A percentile compares a stretch with the other conserved stretches of the same genome.
Evolutionary conservation across 30 jellyfish, hydroid and myxozoan genomes (phyloP).

Genomic region (Pseudorhiza aurosa): DNA sequence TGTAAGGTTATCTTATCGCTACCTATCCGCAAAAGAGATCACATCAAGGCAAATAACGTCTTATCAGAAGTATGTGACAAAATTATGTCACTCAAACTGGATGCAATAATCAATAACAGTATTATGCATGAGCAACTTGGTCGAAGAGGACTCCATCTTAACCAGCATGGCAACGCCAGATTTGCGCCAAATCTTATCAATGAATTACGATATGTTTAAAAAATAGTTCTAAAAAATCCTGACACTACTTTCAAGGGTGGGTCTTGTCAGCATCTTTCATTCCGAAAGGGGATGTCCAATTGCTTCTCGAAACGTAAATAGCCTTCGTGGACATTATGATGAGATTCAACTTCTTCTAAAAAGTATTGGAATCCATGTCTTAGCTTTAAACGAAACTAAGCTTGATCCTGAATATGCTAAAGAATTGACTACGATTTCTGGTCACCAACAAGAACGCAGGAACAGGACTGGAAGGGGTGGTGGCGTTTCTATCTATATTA

Average conservation of each 20-base stretch:
- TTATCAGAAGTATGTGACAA: background rate
- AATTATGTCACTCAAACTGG: background rate
- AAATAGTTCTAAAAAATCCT: background rate
- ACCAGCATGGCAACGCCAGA: slow-evolving; percentile 9
- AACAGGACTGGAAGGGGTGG: slow-evolving; percentile 19
- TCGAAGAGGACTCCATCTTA: slow-evolving; percentile 21
- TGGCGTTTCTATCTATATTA: slow-evolving; percentile 24
- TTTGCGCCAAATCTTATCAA: slow-evolving; percentile 1
- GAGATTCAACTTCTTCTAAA: slow-evolving; percentile 8
- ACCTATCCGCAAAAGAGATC: slow-evolving; percentile 11
- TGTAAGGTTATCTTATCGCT: slow-evolving; percentile 10
- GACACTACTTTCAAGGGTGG: background rate
- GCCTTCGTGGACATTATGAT: slow-evolving; percentile 4
- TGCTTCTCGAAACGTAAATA: slow-evolving; percentile 20
- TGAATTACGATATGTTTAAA: slow-evolving; percentile 6
- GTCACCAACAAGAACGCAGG: background rate
- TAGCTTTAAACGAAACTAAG: slow-evolving; percentile 13
- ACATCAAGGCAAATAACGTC: slow-evolving; percentile 11
- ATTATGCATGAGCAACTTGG: slow-evolving; percentile 20
- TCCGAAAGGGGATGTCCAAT: background rate
- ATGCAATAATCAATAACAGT: background rate
- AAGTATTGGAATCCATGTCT: background rate
- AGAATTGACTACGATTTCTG: background rate
- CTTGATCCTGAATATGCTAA: slow-evolving; percentile 16
- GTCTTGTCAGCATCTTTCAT: background rate